Percentiles rank a stretch among this genome's conserved stretches.
Evolutionary conservation across 1,140 invertebrate genomes (phyloP).

Genomic region (Apis laboriosa): DNA sequence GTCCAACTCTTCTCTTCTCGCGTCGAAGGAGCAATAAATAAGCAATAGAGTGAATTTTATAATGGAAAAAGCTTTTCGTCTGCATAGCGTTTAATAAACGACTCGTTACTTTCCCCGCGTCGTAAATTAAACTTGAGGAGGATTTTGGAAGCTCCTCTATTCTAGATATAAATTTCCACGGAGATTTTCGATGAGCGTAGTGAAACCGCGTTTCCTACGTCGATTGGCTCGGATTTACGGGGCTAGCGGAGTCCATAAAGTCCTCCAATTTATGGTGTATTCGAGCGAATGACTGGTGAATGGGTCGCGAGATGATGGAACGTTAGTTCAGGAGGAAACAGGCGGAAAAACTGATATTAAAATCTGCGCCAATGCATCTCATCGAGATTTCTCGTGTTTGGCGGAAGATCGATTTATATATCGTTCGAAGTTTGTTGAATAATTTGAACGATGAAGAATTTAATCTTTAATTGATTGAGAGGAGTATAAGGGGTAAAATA

Average conservation of each 20-base stretch:
- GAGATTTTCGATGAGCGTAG: slow-evolving; percentile 1
- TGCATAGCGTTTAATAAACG: background rate
- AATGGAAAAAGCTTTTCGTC: background rate
- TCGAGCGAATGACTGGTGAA: background rate
- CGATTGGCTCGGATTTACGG: background rate
- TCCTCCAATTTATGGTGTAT: slow-evolving; percentile 7
- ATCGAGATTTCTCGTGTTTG: background rate
- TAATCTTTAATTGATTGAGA: too few relatives aligned
- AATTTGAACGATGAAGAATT: too few relatives aligned
- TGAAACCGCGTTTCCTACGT: too few relatives aligned
- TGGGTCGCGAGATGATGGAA: background rate
- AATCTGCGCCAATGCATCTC: background rate
- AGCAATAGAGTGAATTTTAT: background rate
- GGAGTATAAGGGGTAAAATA: too few relatives aligned
- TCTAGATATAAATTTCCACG: background rate
- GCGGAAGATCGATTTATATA: background rate
- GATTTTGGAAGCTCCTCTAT: background rate
- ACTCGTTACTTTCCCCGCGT: background rate
- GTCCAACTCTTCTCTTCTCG: background rate
- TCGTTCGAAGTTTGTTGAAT: background rate
- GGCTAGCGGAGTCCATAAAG: slow-evolving; percentile 11
- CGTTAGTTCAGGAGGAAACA: background rate
- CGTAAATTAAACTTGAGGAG: background rate
- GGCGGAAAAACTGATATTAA: background rate
- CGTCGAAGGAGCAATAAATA: background rate